Percentiles rank a stretch among this genome's conserved stretches.
These are phyloP conservation scores for Rhizomys pruinosus DNA, from an alignment of 2,113 vertebrate species.

Conservation along the genomic window DNA sequence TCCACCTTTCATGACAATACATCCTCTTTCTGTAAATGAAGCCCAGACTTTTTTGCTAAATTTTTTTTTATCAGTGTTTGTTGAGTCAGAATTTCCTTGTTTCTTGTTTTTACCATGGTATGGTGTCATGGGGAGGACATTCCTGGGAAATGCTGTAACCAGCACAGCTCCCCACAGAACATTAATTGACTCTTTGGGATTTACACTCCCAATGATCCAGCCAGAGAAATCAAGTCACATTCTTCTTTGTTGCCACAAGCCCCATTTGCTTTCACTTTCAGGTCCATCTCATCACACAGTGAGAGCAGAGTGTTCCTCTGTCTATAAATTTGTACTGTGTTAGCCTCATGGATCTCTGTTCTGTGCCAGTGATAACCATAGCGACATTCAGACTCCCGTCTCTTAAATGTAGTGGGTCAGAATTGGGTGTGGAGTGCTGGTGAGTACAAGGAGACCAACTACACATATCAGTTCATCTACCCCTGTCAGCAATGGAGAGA, in stretches of 20 bases:
- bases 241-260: neutral
- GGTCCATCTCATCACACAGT: neutral
- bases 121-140: neutral
- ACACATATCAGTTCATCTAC: too few species aligned
- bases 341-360: neutral
- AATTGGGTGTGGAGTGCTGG: neutral
- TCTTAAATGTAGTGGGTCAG: neutral
- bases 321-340: neutral
- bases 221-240: neutral
- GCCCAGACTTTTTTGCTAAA: too few species aligned
- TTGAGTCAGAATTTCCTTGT: neutral
- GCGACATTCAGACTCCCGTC: neutral
- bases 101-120: neutral
- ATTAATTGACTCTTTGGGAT: conserved; percentile 32
- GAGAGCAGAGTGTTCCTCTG: neutral
- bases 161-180: neutral
- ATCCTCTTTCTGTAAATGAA: neutral
- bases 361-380: neutral
- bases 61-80: neutral
- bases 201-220: neutral
- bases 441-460: neutral
- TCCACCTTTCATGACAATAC: neutral
- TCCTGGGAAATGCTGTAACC: neutral
- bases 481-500: neutral
- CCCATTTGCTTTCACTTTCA: neutral